Percentiles rank a stretch among this genome's conserved stretches.
Conservation (phyloP, 1,140 invertebrate species). For the Batillaria attramentaria region DNA sequence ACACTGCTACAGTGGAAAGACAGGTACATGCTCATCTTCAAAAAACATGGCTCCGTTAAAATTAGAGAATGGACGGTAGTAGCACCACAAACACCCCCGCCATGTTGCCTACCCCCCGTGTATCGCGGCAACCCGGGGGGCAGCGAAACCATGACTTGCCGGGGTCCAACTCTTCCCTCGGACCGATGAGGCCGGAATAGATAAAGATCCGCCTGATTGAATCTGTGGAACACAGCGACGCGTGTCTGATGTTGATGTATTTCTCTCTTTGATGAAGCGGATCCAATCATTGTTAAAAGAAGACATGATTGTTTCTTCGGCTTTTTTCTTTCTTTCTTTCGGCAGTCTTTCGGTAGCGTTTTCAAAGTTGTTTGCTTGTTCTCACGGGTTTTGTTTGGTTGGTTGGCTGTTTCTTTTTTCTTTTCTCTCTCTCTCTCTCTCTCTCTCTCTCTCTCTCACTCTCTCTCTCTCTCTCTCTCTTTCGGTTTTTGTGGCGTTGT, state of each 20-base stretch:
- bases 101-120: too few relatives aligned
- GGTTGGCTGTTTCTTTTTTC: neutral
- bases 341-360: neutral
- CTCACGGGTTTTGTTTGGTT: neutral
- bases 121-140: too few relatives aligned
- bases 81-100: too few relatives aligned
- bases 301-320: neutral
- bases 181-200: too few relatives aligned
- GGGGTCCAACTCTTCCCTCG: too few relatives aligned
- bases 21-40: too few relatives aligned
- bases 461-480: conserved; percentile 4
- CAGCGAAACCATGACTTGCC: too few relatives aligned
- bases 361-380: neutral
- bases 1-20: too few relatives aligned
- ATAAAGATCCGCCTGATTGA: too few relatives aligned
- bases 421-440: neutral
- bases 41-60: too few relatives aligned
- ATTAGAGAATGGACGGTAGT: too few relatives aligned
- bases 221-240: neutral
- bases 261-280: neutral
- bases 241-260: neutral
- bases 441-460: neutral
- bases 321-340: neutral
- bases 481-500: neutral
- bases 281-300: too few relatives aligned